Conservation (phyloP, 2,797 vertebrate species). For the Malurus splendens region DNA sequence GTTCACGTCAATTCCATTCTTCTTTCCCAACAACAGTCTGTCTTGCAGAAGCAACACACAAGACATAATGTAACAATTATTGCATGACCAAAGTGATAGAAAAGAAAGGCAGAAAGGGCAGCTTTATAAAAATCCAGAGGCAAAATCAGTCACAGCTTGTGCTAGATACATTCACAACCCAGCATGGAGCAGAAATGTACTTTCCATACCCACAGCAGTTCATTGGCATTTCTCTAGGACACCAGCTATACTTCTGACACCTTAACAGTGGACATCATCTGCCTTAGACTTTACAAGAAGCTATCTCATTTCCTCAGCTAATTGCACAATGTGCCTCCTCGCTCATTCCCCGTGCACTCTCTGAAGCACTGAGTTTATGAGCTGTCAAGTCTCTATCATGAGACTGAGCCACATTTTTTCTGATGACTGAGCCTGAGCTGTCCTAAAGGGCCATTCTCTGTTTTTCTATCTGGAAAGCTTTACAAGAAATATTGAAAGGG, state of each 20-base stretch:
- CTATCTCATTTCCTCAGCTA: background rate
- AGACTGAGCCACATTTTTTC: background rate
- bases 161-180: background rate
- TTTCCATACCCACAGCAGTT: background rate
- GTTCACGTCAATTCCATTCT: background rate
- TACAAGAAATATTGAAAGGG: background rate
- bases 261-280: background rate
- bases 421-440: background rate
- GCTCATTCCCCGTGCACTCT: background rate
- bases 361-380: background rate
- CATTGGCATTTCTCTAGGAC: background rate
- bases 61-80: background rate
- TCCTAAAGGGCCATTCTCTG: background rate
- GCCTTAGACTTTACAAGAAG: background rate
- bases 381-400: background rate
- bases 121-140: background rate
- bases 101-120: background rate
- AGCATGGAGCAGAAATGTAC: background rate
- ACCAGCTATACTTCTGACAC: background rate
- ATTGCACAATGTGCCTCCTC: background rate
- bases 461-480: background rate
- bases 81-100: background rate
- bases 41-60: background rate
- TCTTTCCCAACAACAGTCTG: background rate
- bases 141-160: background rate